A percentile compares a stretch with the other conserved stretches of the same genome.
phyloP scores from a whole-genome alignment of 2,113 vertebrate genomes.

The Suncus etruscus region DNA sequence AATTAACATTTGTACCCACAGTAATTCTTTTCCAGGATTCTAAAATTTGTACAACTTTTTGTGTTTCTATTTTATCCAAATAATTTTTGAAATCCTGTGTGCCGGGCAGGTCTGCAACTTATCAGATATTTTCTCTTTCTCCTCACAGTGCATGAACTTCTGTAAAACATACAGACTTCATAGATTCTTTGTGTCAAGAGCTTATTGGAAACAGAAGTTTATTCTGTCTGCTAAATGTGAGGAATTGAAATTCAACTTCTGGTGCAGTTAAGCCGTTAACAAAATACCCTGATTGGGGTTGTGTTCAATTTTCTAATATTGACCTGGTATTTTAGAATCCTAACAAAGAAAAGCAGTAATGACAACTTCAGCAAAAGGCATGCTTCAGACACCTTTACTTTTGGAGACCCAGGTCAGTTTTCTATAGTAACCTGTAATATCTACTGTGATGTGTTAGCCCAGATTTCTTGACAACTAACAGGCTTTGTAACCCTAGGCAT shows the following conservation, averaged over 20 bases:
- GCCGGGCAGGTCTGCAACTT: slow-evolving; percentile 33
- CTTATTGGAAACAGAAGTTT: slow-evolving; percentile 73
- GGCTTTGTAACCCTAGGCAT: not conserved
- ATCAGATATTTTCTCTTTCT: slow-evolving; percentile 7
- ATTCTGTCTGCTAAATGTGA: slow-evolving; percentile 62
- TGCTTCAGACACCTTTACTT: slow-evolving; percentile 50
- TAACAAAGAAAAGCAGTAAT: slow-evolving; percentile 65
- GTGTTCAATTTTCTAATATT: slow-evolving; percentile 71
- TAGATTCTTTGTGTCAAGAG: slow-evolving; percentile 70
- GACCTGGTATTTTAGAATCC: slow-evolving; percentile 56
- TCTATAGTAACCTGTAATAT: not conserved
- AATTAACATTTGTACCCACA: slow-evolving; percentile 38
- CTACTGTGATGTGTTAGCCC: slow-evolving; percentile 4
- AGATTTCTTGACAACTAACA: not conserved
- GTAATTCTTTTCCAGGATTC: not conserved
- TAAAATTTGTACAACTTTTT: not conserved
- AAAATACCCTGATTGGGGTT: slow-evolving; percentile 56
- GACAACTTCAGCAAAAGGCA: slow-evolving; percentile 28
- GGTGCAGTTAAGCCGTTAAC: slow-evolving; percentile 63
- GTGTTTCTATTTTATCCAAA: not conserved
- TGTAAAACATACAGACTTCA: slow-evolving; percentile 52
- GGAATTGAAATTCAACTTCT: slow-evolving; percentile 47
- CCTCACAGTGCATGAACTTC: slow-evolving; percentile 10
- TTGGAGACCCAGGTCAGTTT: slow-evolving; percentile 10
- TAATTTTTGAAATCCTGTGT: not conserved